A percentile compares a stretch with the other conserved stretches of the same genome.
phyloP scores from a whole-genome alignment of 1,140 invertebrate species.

The Hylyphantes graminicola region DNA sequence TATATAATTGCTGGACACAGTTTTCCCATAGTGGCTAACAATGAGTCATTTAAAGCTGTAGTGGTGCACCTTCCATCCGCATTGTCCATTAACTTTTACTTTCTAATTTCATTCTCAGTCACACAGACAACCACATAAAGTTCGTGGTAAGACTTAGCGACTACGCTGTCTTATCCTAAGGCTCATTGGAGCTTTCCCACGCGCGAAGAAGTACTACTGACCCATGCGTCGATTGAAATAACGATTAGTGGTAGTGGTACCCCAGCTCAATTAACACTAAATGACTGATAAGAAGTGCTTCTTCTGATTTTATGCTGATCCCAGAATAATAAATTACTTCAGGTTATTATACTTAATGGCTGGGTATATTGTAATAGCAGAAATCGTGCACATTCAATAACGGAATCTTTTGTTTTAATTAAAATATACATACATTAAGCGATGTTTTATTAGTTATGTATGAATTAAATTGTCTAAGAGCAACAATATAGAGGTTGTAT shows the following conservation, averaged over 20 bases:
- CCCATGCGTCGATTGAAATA: conserved; percentile 52
- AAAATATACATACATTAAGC: conserved; percentile 1
- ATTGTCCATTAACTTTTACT: neutral
- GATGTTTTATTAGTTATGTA: conserved; percentile 2
- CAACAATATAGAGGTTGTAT: neutral
- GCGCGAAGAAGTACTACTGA: conserved; percentile 43
- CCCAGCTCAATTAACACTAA: conserved; percentile 46
- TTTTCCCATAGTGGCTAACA: no score
- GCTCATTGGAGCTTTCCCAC: conserved; percentile 46
- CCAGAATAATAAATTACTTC: conserved; percentile 30
- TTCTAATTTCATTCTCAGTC: neutral
- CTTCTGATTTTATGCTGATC: conserved; percentile 37
- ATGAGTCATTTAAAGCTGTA: neutral
- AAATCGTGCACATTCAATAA: conserved; percentile 36
- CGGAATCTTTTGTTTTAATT: conserved; percentile 36
- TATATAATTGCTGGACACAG: no score
- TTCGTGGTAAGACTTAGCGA: conserved; percentile 8
- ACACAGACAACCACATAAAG: neutral
- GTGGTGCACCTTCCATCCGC: neutral
- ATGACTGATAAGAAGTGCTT: conserved; percentile 23
- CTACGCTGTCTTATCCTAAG: conserved; percentile 16
- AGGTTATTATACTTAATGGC: conserved; percentile 9
- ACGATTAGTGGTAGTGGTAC: conserved; percentile 7
- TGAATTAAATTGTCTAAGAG: neutral
- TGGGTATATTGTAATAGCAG: neutral